Evolutionary conservation across 2,113 vertebrate genomes (phyloP).

Genomic region (Promerops cafer): DNA sequence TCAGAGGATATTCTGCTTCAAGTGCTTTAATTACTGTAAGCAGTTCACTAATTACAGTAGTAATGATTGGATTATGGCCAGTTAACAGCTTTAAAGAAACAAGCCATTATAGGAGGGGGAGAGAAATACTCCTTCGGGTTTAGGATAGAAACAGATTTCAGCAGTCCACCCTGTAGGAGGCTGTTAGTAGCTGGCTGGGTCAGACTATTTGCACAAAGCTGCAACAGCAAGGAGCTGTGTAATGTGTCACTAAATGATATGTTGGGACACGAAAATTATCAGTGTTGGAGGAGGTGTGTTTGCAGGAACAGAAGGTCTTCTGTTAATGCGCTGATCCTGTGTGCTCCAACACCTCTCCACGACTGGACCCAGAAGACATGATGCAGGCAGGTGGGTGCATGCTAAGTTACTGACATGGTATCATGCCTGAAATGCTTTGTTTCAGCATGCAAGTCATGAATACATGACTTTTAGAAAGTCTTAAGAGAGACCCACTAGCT

Average conservation of each 20-base stretch:
- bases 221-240: not conserved
- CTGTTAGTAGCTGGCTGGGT: not conserved
- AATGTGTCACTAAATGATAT: not conserved
- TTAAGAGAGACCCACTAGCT: not conserved
- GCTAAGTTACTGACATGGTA: not conserved
- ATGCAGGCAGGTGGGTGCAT: not conserved
- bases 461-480: not conserved
- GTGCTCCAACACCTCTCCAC: not conserved
- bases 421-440: not conserved
- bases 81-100: slow-evolving; percentile 36
- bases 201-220: not conserved
- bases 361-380: not conserved
- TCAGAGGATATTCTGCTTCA: not conserved
- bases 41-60: slow-evolving; percentile 50
- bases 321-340: fast-evolving
- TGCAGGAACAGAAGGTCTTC: not conserved
- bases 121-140: not conserved
- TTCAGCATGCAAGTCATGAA: not conserved
- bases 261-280: not conserved
- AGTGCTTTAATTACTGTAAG: slow-evolving; percentile 29
- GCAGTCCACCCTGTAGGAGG: not conserved
- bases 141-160: not conserved
- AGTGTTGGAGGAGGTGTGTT: not conserved
- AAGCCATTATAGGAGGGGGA: not conserved
- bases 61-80: slow-evolving; percentile 45